These are phyloP conservation scores for Sesia bembeciformis DNA, from an alignment of 2,888 invertebrate species.

Conservation along the genomic window DNA sequence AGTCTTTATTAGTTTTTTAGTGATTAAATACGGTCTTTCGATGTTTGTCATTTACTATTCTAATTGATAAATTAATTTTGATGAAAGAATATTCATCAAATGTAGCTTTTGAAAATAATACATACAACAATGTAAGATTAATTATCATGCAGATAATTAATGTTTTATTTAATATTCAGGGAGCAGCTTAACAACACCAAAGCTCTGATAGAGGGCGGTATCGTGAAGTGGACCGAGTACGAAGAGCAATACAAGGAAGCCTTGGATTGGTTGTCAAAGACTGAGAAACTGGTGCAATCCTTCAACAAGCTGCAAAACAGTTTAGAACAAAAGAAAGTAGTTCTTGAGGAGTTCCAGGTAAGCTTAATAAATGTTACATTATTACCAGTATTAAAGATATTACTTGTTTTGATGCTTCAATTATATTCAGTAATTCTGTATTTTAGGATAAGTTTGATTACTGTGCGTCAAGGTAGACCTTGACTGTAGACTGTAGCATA, in stretches of 20 bases:
- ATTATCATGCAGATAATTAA: background rate
- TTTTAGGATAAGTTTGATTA: no score
- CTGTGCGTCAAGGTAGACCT: no score
- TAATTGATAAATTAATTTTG: background rate
- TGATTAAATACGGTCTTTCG: no score
- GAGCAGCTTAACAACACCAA: conserved; percentile 87
- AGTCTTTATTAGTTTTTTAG: background rate
- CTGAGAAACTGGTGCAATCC: conserved; percentile 90
- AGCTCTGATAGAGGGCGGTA: conserved; percentile 87
- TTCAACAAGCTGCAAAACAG: conserved; percentile 93
- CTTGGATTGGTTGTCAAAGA: conserved; percentile 90
- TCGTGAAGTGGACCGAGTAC: conserved; percentile 95
- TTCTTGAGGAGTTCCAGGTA: conserved; percentile 91
- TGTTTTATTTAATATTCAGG: conserved; percentile 44
- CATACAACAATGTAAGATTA: background rate
- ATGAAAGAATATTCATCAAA: background rate
- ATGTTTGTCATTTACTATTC: no score
- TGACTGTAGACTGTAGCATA: no score
- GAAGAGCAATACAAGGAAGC: conserved; percentile 94
- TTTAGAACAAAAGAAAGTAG: conserved; percentile 90
- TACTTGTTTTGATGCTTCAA: no score
- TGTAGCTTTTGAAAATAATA: background rate
- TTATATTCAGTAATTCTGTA: no score
- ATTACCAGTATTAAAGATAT: no score
- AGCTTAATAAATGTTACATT: background rate